phyloP scores from a whole-genome alignment of 1,140 invertebrate genomes.

The Ceratina australensis region DNA sequence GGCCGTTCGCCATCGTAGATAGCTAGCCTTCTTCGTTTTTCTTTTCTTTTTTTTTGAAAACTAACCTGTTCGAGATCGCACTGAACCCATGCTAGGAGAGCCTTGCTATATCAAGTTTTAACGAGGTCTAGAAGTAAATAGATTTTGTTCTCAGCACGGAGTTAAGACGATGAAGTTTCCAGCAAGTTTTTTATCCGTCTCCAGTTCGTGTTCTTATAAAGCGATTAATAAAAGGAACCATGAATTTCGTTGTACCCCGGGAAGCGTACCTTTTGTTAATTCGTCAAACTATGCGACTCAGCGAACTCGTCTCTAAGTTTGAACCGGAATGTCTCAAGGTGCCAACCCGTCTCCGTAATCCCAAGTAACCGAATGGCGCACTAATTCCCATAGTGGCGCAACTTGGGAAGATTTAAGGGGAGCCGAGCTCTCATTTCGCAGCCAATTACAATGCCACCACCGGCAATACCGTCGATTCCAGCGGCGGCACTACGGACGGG shows the following conservation, averaged over 20 bases:
- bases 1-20: background rate
- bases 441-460: slow-evolving; percentile 71
- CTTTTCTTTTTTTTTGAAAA: too few species aligned
- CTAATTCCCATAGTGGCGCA: slow-evolving; percentile 48
- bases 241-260: background rate
- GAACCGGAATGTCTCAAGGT: background rate
- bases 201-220: background rate
- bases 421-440: slow-evolving; percentile 70
- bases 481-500: slow-evolving; percentile 57
- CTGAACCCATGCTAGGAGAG: slow-evolving; percentile 7
- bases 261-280: too few species aligned
- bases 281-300: too few species aligned
- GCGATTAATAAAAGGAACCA: background rate
- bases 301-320: background rate
- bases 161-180: background rate
- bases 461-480: slow-evolving; percentile 64
- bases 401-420: slow-evolving; percentile 67
- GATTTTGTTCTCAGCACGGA: background rate
- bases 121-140: background rate
- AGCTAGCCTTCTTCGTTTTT: too few species aligned
- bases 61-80: background rate
- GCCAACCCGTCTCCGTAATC: slow-evolving; percentile 21
- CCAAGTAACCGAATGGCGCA: slow-evolving; percentile 35
- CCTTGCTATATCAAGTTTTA: background rate
- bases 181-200: background rate